Percentiles rank a stretch among this genome's conserved stretches.
These are phyloP conservation scores for Lepidocyrtinus sp. DNA, from an alignment of 2,888 invertebrate genomes.

Conservation along the genomic window DNA sequence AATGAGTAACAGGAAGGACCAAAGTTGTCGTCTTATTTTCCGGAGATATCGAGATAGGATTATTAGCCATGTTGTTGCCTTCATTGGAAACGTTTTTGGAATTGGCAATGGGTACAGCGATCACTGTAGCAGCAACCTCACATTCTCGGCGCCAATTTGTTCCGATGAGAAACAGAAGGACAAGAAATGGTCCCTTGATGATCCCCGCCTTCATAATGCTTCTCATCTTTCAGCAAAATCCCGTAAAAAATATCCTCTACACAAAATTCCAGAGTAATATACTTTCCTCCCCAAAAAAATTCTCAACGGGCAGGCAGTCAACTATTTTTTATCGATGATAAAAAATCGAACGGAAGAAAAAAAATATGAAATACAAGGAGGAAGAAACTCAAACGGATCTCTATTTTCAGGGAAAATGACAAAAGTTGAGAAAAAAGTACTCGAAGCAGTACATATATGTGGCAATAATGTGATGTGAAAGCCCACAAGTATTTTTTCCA, in stretches of 20 bases:
- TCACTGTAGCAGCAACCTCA: constrained; percentile 19
- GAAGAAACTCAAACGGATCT: neutral
- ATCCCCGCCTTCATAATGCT: constrained; percentile 26
- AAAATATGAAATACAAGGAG: constrained; percentile 28
- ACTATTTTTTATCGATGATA: constrained; percentile 18
- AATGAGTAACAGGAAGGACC: neutral
- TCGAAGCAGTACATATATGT: constrained; percentile 14
- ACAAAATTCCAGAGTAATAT: constrained; percentile 9
- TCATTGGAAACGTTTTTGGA: constrained; percentile 39
- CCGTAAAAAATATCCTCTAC: constrained; percentile 6
- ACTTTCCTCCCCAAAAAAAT: constrained; percentile 2
- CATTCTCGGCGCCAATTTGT: constrained; percentile 11
- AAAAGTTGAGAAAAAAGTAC: neutral
- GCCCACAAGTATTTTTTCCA: constrained; percentile 44
- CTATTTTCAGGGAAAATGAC: neutral
- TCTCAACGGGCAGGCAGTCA: constrained; percentile 44
- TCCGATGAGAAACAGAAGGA: constrained; percentile 35
- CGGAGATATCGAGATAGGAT: neutral
- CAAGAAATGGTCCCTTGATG: constrained; percentile 41
- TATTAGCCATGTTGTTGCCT: constrained; percentile 9
- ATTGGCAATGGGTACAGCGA: constrained; percentile 18
- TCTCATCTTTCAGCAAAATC: constrained; percentile 14
- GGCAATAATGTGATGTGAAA: constrained; percentile 55
- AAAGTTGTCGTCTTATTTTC: neutral
- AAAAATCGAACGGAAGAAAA: constrained; percentile 1